Evolutionary conservation across 2,888 invertebrate genomes (phyloP), one percentile per base, ranked within the genome.

Genomic region (Ypsolopha scabrella): DNA sequence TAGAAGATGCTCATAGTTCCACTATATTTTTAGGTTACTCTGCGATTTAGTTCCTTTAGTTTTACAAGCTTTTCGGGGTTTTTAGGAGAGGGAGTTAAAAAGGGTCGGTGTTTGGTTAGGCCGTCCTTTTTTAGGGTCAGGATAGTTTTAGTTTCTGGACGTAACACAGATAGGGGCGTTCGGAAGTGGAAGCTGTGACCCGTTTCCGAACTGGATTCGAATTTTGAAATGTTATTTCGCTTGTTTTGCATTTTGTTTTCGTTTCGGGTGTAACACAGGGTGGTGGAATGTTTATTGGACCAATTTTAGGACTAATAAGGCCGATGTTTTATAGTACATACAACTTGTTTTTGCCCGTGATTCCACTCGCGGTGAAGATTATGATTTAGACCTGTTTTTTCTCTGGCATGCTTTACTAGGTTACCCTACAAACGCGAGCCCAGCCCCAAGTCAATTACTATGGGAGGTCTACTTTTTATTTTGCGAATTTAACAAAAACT

Each of bases 101-200:
- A 80, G 83, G 85, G 86, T 82, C 70, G 64, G 55, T 86, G 85
- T 86, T 86, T 85, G 81, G 83, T 80, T 83, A 82, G 85, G 81
- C 70, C 70, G 72, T 80, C 85, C 86, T 86, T 86, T 85, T 86
- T 86, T 85, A 73, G 70, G 71, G 69, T 62, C 71, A 64, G 73
- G 64, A 74, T 80, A 82, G 82, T 82, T 83, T 74, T 72, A 73
- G 78, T 77, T 72, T 65, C 64, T 57, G 62, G 63, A 64, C 68
- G 74, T 76, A 70, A 73, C 77, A 75, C 79, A 72, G 70, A 64
- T 11, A 43, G 41, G 11, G 58, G 62, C 24, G 24, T 24, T 24
- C 24, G 24, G 24, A 24, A 39, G 39, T 10, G 11, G 10, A 10
- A 6, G 10, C 43, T 51, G 48, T 51, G 44, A 49, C 50, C 47